A percentile compares a stretch with the other conserved stretches of the same genome.
phyloP scores from a whole-genome alignment of 2,888 invertebrate species.

The Cristatella mucedo region DNA sequence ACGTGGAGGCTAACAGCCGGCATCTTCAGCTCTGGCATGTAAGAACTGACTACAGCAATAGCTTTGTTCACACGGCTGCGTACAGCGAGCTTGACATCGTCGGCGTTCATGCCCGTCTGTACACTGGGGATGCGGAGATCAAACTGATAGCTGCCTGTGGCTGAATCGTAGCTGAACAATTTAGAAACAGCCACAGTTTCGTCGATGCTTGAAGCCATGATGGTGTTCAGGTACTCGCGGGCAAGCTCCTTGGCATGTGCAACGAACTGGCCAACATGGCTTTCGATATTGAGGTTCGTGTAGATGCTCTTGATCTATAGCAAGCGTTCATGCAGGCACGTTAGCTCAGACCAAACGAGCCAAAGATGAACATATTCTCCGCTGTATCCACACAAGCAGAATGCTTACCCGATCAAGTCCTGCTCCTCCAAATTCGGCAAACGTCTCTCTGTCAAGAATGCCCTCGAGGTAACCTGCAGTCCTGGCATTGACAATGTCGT shows the following conservation, averaged over 20 bases:
- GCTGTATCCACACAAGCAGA: too few relatives aligned
- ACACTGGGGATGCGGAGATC: constrained; percentile 6
- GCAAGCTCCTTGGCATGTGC: constrained; percentile 4
- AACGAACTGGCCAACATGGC: neutral
- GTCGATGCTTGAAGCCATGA: constrained; percentile 4
- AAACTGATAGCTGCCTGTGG: neutral
- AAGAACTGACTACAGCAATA: too few relatives aligned
- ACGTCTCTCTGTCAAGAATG: too few relatives aligned
- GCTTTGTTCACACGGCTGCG: neutral
- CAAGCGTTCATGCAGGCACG: too few relatives aligned
- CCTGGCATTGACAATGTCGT: too few relatives aligned
- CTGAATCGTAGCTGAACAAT: constrained; percentile 1
- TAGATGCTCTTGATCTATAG: too few relatives aligned
- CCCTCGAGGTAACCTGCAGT: too few relatives aligned
- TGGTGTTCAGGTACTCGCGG: neutral
- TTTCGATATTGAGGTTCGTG: constrained; percentile 1
- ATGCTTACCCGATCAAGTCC: too few relatives aligned
- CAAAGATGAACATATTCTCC: too few relatives aligned
- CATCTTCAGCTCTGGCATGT: too few relatives aligned
- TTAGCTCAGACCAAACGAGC: too few relatives aligned
- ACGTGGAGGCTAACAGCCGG: neutral
- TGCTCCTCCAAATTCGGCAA: too few relatives aligned
- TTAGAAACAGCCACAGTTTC: constrained; percentile 3
- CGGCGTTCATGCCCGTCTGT: constrained; percentile 9
- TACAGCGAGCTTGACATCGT: constrained; percentile 8